Evolutionary conservation across 2,797 vertebrate genomes (phyloP), one percentile per base, ranked within the genome.

Genomic region (Pseudotriccus pelzelni): DNA sequence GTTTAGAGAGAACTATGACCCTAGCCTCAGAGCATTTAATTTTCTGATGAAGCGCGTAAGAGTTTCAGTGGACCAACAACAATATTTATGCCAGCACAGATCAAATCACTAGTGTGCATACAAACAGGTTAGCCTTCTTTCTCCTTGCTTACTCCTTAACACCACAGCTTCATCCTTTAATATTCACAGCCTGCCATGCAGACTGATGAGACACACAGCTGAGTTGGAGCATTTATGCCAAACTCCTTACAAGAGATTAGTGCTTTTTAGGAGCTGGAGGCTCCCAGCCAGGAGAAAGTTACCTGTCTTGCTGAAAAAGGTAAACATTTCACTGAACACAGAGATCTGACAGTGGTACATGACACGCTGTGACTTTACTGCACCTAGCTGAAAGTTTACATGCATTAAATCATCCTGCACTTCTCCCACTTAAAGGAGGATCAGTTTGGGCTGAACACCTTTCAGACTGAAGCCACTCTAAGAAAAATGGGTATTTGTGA

Each of bases 211-310:
- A 58, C 9, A 37, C 53, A 50, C 41, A 41, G 16, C 30, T 23
- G 10, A 83, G 44, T 59, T 1, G 3, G 32, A 73, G 8, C 3
- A 2, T 23, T 80, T 32, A 59, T 0, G 0, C 12, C 4, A 21
- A 68, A 46, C 9, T 24, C 56, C 27, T 86, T 43, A 18, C 37
- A 22, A 23, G 16, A 24, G 32, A 53, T 34, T 43, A 59, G 13
- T 22, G 12, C 12, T 27, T 9, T 21, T 86, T 27, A 25, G 56
- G 27, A 58, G 22, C 36, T 25, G 39, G 23, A 78, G 39, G 14
- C 19, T 41, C 41, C 10, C 47, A 85, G 1, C 13, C 8, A 53
- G 28, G 23, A 16, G 69, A 46, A 90, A 58, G 59, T 69, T 76
- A 78, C 28, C 47, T 72, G 47, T 79, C 81, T 84, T 34, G 30